Percentiles rank a stretch among this genome's conserved stretches.
Conservation (phyloP, 2,113 vertebrate genomes). For the Synodontis membranacea region DNA sequence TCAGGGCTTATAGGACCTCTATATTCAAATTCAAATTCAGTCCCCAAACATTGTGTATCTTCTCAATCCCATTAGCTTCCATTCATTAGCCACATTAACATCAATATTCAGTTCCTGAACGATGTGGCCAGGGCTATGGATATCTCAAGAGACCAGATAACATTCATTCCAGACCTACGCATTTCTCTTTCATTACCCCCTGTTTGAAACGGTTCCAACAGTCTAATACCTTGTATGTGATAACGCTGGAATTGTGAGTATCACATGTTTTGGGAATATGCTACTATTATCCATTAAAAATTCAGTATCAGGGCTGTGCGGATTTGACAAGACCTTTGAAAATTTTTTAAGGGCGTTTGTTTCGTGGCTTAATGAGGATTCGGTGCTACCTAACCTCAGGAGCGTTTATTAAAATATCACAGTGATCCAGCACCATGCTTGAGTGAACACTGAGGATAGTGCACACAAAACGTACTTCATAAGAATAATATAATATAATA, state of each 20-base stretch:
- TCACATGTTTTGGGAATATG: conserved; percentile 23
- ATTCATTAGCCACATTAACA: conserved; percentile 22
- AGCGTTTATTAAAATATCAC: conserved; percentile 3
- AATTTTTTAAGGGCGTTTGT: conserved; percentile 32
- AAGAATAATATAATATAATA: not conserved
- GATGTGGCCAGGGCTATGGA: conserved; percentile 19
- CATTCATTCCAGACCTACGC: conserved; percentile 27
- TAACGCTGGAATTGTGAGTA: not conserved
- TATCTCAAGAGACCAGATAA: conserved; percentile 24
- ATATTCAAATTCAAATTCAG: conserved; percentile 24
- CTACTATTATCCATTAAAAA: conserved; percentile 4
- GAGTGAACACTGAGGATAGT: not conserved
- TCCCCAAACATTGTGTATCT: conserved; percentile 16
- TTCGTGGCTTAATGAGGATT: conserved; percentile 18
- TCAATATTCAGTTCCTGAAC: conserved; percentile 19
- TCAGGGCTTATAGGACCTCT: not conserved
- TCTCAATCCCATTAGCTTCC: conserved; percentile 25
- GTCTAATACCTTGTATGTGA: conserved; percentile 17
- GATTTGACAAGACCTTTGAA: conserved; percentile 1
- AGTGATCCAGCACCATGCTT: not conserved
- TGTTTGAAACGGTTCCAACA: not conserved
- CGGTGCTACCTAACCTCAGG: not conserved
- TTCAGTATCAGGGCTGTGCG: conserved; percentile 7
- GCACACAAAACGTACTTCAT: not conserved
- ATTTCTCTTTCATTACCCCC: conserved; percentile 14